Evolutionary conservation across 1,140 invertebrate genomes (phyloP).

Genomic region (Trichogramma pretiosum): DNA sequence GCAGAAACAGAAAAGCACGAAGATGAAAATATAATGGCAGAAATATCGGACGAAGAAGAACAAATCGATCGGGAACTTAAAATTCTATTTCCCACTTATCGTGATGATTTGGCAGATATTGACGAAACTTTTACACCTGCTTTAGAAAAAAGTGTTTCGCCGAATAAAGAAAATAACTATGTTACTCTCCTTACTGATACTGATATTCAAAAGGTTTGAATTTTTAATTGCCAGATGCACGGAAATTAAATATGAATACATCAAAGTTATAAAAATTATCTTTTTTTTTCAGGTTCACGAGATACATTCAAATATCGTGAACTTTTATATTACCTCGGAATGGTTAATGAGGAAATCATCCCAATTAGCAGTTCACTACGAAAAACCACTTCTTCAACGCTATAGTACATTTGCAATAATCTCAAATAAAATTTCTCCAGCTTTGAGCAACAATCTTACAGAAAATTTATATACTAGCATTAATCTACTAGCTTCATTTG

Average conservation of each 20-base stretch:
- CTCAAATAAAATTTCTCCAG: constrained; percentile 40
- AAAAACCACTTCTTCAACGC: constrained; percentile 49
- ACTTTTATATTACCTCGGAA: constrained; percentile 47
- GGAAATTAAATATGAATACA: too few species aligned
- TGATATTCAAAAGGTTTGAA: constrained; percentile 51
- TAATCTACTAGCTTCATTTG: constrained; percentile 36
- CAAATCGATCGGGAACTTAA: constrained; percentile 60
- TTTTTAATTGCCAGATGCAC: too few species aligned
- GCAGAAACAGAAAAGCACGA: constrained; percentile 57
- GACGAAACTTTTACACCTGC: constrained; percentile 26
- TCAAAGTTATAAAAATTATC: too few species aligned
- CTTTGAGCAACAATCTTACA: constrained; percentile 47
- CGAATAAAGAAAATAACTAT: constrained; percentile 10
- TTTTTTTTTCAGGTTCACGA: too few species aligned
- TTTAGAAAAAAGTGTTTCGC: constrained; percentile 28
- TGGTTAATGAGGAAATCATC: constrained; percentile 46
- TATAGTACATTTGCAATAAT: constrained; percentile 51
- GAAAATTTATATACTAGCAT: constrained; percentile 48
- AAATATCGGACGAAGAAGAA: constrained; percentile 61
- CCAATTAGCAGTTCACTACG: constrained; percentile 40
- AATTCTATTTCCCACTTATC: constrained; percentile 67
- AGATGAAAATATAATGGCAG: constrained; percentile 74
- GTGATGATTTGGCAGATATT: constrained; percentile 58
- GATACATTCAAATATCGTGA: constrained; percentile 54
- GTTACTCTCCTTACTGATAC: constrained; percentile 44